phyloP scores from a whole-genome alignment of 2,888 invertebrate genomes.

The Caenorhabditis angaria region DNA sequence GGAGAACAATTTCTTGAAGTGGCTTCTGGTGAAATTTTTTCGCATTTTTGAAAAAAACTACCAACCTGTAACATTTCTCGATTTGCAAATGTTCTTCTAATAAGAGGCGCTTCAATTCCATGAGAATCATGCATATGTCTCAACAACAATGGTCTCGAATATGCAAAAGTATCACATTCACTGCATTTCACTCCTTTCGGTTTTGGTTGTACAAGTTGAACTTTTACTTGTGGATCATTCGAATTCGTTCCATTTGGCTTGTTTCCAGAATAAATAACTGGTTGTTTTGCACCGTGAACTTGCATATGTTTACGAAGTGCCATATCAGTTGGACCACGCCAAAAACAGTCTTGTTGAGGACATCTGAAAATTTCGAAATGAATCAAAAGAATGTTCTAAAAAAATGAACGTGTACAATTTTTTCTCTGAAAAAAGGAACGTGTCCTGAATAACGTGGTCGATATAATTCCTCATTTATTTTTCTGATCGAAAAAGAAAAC shows the following conservation, averaged over 20 bases:
- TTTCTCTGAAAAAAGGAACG: too few species aligned
- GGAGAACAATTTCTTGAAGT: too few species aligned
- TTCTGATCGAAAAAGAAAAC: too few species aligned
- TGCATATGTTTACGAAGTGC: constrained; percentile 45
- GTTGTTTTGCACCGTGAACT: constrained; percentile 31
- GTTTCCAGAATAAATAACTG: constrained; percentile 12
- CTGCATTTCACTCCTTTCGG: constrained; percentile 51
- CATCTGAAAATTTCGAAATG: constrained; percentile 36
- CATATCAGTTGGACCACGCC: constrained; percentile 42
- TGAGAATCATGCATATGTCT: constrained; percentile 55
- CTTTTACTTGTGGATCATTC: constrained; percentile 20
- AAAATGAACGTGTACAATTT: too few species aligned
- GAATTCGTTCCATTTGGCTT: neutral
- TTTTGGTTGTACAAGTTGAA: constrained; percentile 38
- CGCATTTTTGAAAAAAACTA: too few species aligned
- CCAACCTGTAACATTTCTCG: constrained; percentile 46
- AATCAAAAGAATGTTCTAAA: neutral
- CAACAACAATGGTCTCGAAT: constrained; percentile 51
- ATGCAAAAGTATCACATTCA: constrained; percentile 54
- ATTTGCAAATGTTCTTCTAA: constrained; percentile 47
- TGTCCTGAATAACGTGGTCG: too few species aligned
- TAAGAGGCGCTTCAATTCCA: constrained; percentile 53
- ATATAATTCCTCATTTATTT: too few species aligned
- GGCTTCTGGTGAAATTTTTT: too few species aligned
- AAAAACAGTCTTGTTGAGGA: constrained; percentile 48